Percentiles rank a stretch among this genome's conserved stretches.
These are phyloP conservation scores for Scolopax mira DNA, from an alignment of 2,113 vertebrate genomes.

Conservation along the genomic window DNA sequence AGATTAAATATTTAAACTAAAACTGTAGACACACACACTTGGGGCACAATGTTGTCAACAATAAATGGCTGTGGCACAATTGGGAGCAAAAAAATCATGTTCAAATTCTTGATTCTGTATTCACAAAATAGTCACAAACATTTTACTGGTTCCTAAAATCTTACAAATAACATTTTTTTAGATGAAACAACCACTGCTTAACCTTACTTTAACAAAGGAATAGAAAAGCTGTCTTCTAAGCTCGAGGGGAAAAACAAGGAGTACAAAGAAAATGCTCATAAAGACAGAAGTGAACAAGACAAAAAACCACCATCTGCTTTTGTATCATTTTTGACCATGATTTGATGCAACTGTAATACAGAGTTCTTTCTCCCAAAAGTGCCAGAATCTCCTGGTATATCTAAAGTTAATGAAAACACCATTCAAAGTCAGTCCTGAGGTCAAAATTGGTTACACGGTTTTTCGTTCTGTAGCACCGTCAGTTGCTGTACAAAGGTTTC, in stretches of 20 bases:
- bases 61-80: not conserved
- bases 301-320: not conserved
- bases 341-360: not conserved
- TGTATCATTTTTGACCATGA: not conserved
- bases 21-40: not conserved
- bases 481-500: not conserved
- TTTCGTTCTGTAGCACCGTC: not conserved
- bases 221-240: not conserved
- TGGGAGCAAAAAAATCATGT: not conserved
- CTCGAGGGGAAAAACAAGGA: not conserved
- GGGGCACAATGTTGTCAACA: not conserved
- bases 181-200: not conserved
- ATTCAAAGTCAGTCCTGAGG: conserved; percentile 18
- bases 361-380: not conserved
- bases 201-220: not conserved
- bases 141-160: not conserved
- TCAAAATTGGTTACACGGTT: not conserved
- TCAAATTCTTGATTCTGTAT: not conserved
- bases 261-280: not conserved
- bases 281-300: not conserved
- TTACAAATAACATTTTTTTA: not conserved
- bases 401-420: conserved; percentile 36
- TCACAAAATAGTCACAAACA: not conserved
- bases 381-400: not conserved
- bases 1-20: not conserved